These are phyloP conservation scores for Catamblyrhynchus diadema DNA, from an alignment of 2,797 vertebrate species.

Conservation along the genomic window DNA sequence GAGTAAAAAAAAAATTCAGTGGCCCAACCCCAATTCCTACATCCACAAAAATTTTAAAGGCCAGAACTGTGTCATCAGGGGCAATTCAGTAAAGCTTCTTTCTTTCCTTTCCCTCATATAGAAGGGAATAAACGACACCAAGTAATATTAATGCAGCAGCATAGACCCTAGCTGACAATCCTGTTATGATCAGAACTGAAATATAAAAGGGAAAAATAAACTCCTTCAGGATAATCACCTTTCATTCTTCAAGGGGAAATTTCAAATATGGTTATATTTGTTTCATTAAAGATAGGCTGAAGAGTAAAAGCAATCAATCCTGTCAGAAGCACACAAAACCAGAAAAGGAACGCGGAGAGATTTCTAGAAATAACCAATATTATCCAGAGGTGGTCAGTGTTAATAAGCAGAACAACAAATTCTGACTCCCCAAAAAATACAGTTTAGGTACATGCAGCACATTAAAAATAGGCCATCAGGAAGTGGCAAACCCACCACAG, in stretches of 20 bases:
- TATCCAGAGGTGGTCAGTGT: neutral
- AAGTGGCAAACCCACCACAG: constrained; percentile 83
- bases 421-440: neutral
- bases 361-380: neutral
- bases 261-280: neutral
- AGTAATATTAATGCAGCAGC: neutral
- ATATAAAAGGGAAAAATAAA: neutral
- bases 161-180: neutral
- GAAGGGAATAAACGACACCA: neutral
- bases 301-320: neutral
- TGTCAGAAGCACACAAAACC: neutral
- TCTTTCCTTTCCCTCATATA: neutral
- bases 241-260: neutral
- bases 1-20: neutral
- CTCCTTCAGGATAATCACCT: neutral
- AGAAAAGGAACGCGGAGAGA: neutral
- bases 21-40: neutral
- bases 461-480: neutral
- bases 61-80: neutral
- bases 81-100: neutral
- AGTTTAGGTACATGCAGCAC: neutral
- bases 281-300: neutral
- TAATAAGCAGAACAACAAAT: neutral
- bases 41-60: neutral
- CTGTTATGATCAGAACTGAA: neutral